A percentile compares a stretch with the other conserved stretches of the same genome.
These are phyloP conservation scores for Harpalus rubripes DNA, from an alignment of 2,888 invertebrate genomes.

Conservation along the genomic window DNA sequence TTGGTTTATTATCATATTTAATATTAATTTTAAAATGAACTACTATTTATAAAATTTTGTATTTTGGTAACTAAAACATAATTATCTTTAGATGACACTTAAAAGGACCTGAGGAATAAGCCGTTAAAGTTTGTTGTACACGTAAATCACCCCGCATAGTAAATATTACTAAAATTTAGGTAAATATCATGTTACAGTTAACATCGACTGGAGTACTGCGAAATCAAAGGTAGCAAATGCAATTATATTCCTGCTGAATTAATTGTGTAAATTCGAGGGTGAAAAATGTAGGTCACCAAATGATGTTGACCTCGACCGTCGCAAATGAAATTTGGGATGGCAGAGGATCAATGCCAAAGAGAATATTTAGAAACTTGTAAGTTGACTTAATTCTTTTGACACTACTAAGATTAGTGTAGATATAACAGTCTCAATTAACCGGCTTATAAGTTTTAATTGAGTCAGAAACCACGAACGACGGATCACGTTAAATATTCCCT, in stretches of 20 bases:
- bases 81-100: too few relatives aligned
- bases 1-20: too few relatives aligned
- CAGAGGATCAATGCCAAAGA: slow-evolving; percentile 24
- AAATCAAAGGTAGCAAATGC: not conserved
- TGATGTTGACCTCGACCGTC: not conserved
- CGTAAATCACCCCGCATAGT: too few relatives aligned
- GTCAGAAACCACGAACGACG: not conserved
- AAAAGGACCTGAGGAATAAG: too few relatives aligned
- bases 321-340: slow-evolving; percentile 6
- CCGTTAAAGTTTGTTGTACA: too few relatives aligned
- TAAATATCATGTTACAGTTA: not conserved
- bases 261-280: not conserved
- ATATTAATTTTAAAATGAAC: too few relatives aligned
- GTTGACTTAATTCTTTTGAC: slow-evolving; percentile 44
- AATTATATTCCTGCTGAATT: not conserved
- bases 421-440: slow-evolving; percentile 46
- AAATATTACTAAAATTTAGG: not conserved
- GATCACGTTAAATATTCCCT: slow-evolving; percentile 39
- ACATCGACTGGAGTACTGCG: not conserved
- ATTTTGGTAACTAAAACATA: too few relatives aligned
- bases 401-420: slow-evolving; percentile 32
- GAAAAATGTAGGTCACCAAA: slow-evolving; percentile 2
- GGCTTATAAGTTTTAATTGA: slow-evolving; percentile 53
- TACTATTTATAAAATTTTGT: too few relatives aligned
- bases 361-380: slow-evolving; percentile 48